A percentile compares a stretch with the other conserved stretches of the same genome.
phyloP scores from a whole-genome alignment of 2,113 vertebrate species.

The Macrotis lagotis region DNA sequence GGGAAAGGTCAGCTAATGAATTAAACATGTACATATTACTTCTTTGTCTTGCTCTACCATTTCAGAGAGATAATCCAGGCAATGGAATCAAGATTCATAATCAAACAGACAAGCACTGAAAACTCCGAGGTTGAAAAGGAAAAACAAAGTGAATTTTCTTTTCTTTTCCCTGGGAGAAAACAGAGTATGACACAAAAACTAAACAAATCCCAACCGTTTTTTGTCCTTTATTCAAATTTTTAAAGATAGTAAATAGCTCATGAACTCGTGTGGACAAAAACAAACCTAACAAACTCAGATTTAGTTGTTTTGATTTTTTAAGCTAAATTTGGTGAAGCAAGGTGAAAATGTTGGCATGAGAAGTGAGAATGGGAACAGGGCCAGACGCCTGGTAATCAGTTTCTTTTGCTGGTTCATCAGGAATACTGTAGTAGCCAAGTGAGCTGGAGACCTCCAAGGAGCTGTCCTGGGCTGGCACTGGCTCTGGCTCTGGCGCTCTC shows the following conservation, averaged over 20 bases:
- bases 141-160: slow-evolving; percentile 25
- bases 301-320: background rate
- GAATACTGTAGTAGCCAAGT: background rate
- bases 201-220: background rate
- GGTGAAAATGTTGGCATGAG: background rate
- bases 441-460: background rate
- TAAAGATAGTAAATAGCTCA: background rate
- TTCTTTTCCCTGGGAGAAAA: slow-evolving; percentile 31
- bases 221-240: background rate
- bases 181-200: slow-evolving; percentile 13
- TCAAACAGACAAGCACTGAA: slow-evolving; percentile 36
- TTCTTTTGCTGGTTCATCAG: background rate
- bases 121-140: slow-evolving; percentile 41
- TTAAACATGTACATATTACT: slow-evolving; percentile 62
- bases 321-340: background rate
- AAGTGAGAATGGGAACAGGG: background rate
- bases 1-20: slow-evolving; percentile 66
- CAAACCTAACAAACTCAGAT: slow-evolving; percentile 20
- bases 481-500: too few species aligned
- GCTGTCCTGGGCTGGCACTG: background rate
- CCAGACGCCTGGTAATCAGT: background rate
- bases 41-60: slow-evolving; percentile 54
- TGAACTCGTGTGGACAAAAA: slow-evolving; percentile 35
- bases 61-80: slow-evolving; percentile 50
- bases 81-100: slow-evolving; percentile 36